Conservation (phyloP, 2,888 invertebrate genomes). For the Rhogogaster chlorosoma region DNA sequence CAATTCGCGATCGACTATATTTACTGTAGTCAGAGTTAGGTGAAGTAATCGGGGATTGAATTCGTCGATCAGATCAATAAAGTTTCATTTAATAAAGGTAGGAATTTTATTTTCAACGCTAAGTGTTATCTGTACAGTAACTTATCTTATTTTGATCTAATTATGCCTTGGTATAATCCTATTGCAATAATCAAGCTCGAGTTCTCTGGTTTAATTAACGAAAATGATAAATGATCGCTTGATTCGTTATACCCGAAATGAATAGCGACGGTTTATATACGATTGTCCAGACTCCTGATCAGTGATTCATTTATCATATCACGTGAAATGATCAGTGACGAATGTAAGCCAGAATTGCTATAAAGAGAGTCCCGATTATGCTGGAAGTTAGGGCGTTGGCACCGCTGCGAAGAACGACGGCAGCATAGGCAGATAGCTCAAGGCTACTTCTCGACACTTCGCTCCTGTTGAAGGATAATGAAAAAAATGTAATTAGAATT, state of each 20-base stretch:
- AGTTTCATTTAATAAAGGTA: neutral
- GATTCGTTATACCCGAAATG: neutral
- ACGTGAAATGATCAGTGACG: slow-evolving; percentile 1
- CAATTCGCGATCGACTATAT: neutral
- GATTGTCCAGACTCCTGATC: neutral
- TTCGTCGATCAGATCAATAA: neutral
- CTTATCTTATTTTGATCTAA: neutral
- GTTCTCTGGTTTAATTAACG: neutral
- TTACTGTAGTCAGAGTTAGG: neutral
- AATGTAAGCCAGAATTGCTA: neutral
- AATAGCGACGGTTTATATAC: neutral
- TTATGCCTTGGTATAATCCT: neutral
- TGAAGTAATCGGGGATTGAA: neutral
- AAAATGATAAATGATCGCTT: too few relatives aligned
- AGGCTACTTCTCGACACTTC: neutral
- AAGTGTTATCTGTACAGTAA: neutral
- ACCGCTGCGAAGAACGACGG: slow-evolving; percentile 8
- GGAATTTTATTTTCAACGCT: neutral
- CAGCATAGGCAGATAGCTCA: slow-evolving; percentile 11
- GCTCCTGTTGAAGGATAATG: neutral
- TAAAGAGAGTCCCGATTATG: neutral
- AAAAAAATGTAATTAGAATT: neutral
- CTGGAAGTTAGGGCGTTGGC: slow-evolving; percentile 6
- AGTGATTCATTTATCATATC: neutral
- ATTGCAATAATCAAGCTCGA: neutral